Conservation (phyloP, 2,888 invertebrate species). For the Caenorhabditis sp. region DNA sequence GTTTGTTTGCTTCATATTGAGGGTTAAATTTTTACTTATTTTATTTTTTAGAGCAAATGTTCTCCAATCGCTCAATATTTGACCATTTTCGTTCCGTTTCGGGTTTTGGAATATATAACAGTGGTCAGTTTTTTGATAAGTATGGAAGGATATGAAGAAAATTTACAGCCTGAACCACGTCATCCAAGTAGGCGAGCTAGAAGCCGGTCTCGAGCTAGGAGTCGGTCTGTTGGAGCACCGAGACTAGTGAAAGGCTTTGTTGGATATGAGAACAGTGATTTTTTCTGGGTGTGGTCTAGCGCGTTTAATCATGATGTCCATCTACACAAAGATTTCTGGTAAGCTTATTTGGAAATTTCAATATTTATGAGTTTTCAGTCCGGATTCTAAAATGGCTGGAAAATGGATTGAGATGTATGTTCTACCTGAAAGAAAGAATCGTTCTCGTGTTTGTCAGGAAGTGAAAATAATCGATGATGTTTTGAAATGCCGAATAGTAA, state of each 20-base stretch:
- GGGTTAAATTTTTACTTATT: not conserved
- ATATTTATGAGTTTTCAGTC: not conserved
- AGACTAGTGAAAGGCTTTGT: not conserved
- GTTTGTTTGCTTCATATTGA: constrained; percentile 4
- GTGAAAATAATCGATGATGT: not conserved
- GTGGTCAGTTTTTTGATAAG: not conserved
- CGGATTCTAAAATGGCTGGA: not conserved
- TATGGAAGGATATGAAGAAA: not conserved
- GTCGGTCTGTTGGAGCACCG: not conserved
- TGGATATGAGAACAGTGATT: not conserved
- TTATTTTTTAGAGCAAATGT: constrained; percentile 9
- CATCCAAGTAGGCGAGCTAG: not conserved
- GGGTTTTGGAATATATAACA: not conserved
- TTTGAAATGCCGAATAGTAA: not conserved
- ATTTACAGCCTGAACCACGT: not conserved
- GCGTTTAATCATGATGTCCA: not conserved
- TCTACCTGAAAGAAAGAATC: not conserved
- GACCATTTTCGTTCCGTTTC: constrained; percentile 16
- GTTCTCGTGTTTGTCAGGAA: not conserved
- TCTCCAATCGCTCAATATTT: not conserved
- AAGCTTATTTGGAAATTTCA: not conserved
- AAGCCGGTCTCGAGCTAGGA: not conserved
- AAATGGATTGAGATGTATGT: constrained; percentile 7
- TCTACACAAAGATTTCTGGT: constrained; percentile 7
- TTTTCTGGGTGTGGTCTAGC: constrained; percentile 8